Percentiles rank a stretch among this genome's conserved stretches.
These are phyloP conservation scores for Leptosomus discolor DNA, from an alignment of 2,113 vertebrate genomes.

Conservation along the genomic window DNA sequence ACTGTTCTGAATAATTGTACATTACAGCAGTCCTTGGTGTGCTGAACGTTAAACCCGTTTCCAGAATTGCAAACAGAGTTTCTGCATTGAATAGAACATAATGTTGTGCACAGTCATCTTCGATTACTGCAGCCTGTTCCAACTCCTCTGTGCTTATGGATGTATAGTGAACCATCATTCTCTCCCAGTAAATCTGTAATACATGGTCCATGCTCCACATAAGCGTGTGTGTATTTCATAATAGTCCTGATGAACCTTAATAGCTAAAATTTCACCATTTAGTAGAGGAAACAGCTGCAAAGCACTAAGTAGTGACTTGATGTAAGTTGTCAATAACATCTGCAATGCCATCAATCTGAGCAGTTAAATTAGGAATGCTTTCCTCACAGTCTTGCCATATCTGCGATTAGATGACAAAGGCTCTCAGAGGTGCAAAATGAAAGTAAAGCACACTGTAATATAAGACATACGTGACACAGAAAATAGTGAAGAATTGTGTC, in stretches of 20 bases:
- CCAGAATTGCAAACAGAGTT: neutral
- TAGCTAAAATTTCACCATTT: neutral
- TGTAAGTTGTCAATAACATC: neutral
- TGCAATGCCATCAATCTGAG: neutral
- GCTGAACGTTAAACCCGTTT: neutral
- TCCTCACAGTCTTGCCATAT: neutral
- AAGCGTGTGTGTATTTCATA: neutral
- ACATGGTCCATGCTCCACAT: neutral
- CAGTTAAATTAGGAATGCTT: neutral
- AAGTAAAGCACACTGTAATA: neutral
- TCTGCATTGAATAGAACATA: neutral
- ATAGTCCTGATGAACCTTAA: neutral
- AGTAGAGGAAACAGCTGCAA: neutral
- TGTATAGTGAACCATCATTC: neutral
- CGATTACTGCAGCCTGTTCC: neutral
- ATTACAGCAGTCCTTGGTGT: neutral
- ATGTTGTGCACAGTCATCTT: rapidly evolving
- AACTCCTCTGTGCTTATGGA: neutral
- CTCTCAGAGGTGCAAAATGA: neutral
- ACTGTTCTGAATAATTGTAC: neutral
- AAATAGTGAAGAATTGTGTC: neutral
- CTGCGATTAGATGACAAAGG: neutral
- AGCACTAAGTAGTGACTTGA: neutral
- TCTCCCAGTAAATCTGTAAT: neutral
- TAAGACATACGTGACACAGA: neutral